phyloP scores from a whole-genome alignment of 2,113 vertebrate species.

The Hydrochoerus hydrochaeris region DNA sequence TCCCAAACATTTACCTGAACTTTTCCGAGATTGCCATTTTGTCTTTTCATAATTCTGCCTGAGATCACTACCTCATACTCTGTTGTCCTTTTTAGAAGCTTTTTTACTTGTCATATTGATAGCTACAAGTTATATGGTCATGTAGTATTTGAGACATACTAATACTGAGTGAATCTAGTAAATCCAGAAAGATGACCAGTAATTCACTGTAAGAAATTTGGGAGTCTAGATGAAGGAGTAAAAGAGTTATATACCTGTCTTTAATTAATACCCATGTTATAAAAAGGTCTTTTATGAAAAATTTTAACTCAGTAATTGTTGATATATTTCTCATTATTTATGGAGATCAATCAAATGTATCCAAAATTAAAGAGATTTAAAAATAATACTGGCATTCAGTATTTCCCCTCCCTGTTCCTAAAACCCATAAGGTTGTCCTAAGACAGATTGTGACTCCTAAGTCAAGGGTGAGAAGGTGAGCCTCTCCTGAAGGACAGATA shows the following conservation, averaged over 20 bases:
- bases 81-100: background rate
- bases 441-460: background rate
- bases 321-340: background rate
- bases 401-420: background rate
- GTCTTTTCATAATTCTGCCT: constrained; percentile 16
- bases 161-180: background rate
- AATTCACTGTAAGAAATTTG: background rate
- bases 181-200: background rate
- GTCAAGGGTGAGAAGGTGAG: background rate
- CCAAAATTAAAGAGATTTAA: background rate
- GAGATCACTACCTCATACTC: background rate
- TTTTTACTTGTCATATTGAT: background rate
- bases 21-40: background rate
- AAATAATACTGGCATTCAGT: background rate
- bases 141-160: background rate
- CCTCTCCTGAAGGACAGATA: background rate
- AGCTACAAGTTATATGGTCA: background rate
- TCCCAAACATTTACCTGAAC: background rate
- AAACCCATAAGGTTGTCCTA: background rate
- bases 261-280: background rate
- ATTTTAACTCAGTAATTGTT: constrained; percentile 2
- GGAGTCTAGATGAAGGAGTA: background rate
- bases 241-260: background rate
- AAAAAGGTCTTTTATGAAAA: background rate
- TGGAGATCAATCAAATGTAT: background rate